Evolutionary conservation across 2,888 invertebrate species (phyloP), one percentile per base, ranked within the genome.

Genomic region (Periphyllus acericola): DNA sequence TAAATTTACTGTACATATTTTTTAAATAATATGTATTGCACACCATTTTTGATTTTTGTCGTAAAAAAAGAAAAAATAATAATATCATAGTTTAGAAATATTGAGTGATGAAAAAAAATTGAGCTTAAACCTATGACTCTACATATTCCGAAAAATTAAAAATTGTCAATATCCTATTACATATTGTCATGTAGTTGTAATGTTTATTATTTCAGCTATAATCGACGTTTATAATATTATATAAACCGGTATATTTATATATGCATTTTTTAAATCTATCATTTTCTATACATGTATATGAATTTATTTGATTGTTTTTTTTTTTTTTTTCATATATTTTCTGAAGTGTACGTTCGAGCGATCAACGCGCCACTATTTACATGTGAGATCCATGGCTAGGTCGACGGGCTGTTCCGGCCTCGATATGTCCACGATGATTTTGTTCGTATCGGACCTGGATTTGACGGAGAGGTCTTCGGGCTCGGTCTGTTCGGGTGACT

Each of bases 401-500:
- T 76, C 76, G 36, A 60, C 74, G 55, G 55, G 34, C 55, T 83
- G 83, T 52, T 83, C 83, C 55, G 72, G 5, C 32, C 52, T 29
- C 21, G 74, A 34, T 32, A 86, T 19, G n/a, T 79, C 79, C 52
- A 71, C 36, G n/a, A 86, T 86, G 72, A 72, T 79, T 11, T 34
- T 32, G 60, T 68, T 34, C 19, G 29, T 19, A 1, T 29, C 21
- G 60, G 36, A 14, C 14, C 40, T 29, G 34, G 86, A 6, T 79
- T 93, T 94, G 93, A 97, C 94, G 87, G 96, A 96, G 89, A 97
- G 93, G 91, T 97, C 97, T 91, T 97, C 97, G 14, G 97, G 97
- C 92, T 97, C 97, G 3, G 97, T 97, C 92, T 97, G 97, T 91
- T 96, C 96, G 32, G 97, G 96, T 80, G 94, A 91, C 55, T 46